Evolutionary conservation across 1,140 invertebrate genomes (phyloP).

Genomic region (Aphelinus atriplicis): DNA sequence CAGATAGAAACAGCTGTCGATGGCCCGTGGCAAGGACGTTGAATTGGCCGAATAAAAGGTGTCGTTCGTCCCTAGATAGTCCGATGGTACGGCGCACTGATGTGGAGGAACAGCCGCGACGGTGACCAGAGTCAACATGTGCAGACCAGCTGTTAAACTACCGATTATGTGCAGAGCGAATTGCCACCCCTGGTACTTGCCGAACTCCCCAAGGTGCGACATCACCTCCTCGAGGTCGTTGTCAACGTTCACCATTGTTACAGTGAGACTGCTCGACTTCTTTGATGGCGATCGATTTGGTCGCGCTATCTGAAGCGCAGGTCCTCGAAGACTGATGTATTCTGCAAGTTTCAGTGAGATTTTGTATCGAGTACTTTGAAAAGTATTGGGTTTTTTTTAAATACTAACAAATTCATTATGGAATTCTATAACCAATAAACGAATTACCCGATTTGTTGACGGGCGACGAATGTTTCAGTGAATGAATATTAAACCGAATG

Average conservation of each 20-base stretch:
- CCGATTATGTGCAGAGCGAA: constrained; percentile 80
- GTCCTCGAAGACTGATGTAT: no score
- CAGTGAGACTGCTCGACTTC: no score
- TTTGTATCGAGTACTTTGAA: no score
- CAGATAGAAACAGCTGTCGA: constrained; percentile 69
- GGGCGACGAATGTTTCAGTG: no score
- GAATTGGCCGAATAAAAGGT: neutral
- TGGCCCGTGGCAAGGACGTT: constrained; percentile 53
- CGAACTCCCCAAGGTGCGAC: constrained; percentile 80
- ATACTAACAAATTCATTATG: neutral
- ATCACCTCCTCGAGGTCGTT: constrained; percentile 75
- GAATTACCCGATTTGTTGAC: no score
- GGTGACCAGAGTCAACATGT: constrained; percentile 81
- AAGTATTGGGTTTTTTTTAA: no score
- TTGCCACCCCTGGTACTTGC: constrained; percentile 80
- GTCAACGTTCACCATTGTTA: constrained; percentile 68
- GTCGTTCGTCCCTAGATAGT: neutral
- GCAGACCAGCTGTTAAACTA: constrained; percentile 79
- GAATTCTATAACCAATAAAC: no score
- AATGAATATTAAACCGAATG: no score
- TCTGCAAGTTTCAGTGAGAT: no score
- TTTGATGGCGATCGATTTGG: no score
- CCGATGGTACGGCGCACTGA: constrained; percentile 73
- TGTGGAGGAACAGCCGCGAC: constrained; percentile 82
- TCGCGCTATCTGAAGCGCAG: no score